Evolutionary conservation across 1,140 invertebrate species (phyloP).

Genomic region (Neotoxoptera formosana): DNA sequence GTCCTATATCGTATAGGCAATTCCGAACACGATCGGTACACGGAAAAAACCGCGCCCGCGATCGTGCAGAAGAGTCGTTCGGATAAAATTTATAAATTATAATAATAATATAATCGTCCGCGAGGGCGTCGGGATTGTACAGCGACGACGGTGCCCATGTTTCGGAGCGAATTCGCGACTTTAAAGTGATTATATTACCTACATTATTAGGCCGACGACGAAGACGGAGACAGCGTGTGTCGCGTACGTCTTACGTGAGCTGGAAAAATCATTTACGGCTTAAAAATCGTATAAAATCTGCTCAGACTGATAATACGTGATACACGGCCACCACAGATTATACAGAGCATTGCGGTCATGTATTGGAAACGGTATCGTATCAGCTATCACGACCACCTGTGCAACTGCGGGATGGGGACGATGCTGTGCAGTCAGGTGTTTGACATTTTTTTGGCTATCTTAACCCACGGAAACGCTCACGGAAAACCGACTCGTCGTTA

Average conservation of each 20-base stretch:
- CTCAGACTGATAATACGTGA: not conserved
- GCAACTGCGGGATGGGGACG: not conserved
- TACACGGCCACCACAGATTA: not conserved
- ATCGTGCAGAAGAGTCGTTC: not conserved
- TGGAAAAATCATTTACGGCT: not conserved
- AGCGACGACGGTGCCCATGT: not conserved
- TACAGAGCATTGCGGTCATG: too few species aligned
- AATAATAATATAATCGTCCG: not conserved
- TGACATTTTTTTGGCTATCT: not conserved
- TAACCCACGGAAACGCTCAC: not conserved
- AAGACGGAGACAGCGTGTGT: not conserved
- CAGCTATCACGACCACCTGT: not conserved
- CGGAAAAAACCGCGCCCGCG: slow-evolving; percentile 20
- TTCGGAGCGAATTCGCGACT: not conserved
- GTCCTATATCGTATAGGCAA: not conserved
- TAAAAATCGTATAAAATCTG: not conserved
- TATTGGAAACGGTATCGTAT: too few species aligned
- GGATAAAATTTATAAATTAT: not conserved
- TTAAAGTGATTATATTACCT: not conserved
- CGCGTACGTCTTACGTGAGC: not conserved
- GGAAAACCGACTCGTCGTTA: not conserved
- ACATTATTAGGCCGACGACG: not conserved
- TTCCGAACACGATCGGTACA: not conserved
- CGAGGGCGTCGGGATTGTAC: not conserved
- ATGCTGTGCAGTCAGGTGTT: not conserved